Base-by-base conservation (phyloP, 2,797 vertebrate genomes). In the Spatula versicolor region DNA sequence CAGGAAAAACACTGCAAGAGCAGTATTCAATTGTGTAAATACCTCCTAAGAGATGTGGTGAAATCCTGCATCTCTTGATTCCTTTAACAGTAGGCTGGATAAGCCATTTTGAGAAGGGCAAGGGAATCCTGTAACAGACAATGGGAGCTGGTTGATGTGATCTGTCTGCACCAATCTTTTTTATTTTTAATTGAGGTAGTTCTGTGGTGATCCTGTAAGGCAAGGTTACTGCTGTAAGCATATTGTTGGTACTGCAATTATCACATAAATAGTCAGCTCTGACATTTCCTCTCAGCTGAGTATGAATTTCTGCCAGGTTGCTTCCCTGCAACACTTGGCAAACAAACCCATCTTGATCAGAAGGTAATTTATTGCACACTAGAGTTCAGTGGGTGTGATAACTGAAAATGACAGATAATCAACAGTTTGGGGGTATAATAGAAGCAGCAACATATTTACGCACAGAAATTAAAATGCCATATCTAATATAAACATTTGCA, bases 331-430 rank as follows among this genome's bases (percentile, higher is more conserved):
- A 18, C 60, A 76, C 71, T 94, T 95, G 80, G 91, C 74, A 82
- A 79, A 92, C 43, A 6, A 81, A 66, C 37, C 35, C 66, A 21
- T 67, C 96, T 93, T 75, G 73, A 92, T 96, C 67, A 66, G 50
- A 66, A 92, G 33, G 58, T 91, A 92, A 95, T 76, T 72, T 80
- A 88, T 66, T 62, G 64, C 56, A 75, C 26, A 11, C 69, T 85
- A 54, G 84, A 69, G 30, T 83, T 93, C 81, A 25, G 60, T 33
- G 39, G 55, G 73, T 58, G 81, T 73, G 78, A 92, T 92, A 77
- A 74, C 68, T 87, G 91, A 87, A 94, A 92, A 50, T 17, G 56
- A 71, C 48, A 83, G 69, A 80, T 59, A 55, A 75, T 83, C 8
- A 0, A 52, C 37, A 59, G 25, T 75, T 95, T 63, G 66, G 37